These are phyloP conservation scores for Lepidonotus clava DNA, from an alignment of 2,888 invertebrate species.

Conservation along the genomic window DNA sequence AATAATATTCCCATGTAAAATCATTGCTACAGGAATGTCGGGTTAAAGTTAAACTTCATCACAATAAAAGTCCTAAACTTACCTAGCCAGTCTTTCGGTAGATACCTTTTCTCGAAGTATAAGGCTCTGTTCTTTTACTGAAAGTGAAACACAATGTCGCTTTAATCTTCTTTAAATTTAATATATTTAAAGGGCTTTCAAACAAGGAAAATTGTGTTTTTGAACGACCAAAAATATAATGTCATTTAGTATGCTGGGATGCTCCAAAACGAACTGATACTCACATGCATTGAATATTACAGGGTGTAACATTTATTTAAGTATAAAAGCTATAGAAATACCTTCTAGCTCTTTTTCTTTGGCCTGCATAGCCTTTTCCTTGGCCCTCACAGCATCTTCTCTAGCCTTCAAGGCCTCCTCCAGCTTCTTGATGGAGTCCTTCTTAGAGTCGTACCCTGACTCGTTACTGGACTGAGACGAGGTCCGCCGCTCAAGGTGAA, in stretches of 20 bases:
- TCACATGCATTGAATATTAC: background rate
- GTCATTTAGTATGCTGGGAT: background rate
- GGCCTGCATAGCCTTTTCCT: background rate
- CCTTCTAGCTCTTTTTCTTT: constrained; percentile 53
- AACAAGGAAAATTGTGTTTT: no score
- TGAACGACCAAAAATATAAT: background rate
- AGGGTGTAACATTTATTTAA: background rate
- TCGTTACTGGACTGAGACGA: constrained; percentile 44
- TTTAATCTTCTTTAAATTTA: no score
- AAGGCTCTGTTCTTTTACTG: constrained; percentile 33
- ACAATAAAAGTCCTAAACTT: no score
- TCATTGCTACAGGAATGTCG: no score
- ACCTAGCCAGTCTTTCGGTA: constrained; percentile 38
- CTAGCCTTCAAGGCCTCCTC: constrained; percentile 6
- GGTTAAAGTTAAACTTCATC: no score
- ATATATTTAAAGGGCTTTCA: no score
- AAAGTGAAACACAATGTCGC: no score
- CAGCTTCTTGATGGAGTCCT: constrained; percentile 25
- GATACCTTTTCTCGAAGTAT: constrained; percentile 51
- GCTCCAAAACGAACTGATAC: background rate
- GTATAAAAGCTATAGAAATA: no score
- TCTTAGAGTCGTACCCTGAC: constrained; percentile 49
- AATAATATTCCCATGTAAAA: no score
- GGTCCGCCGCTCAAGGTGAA: background rate
- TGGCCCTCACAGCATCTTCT: constrained; percentile 15